Evolutionary conservation across 2,113 vertebrate species (phyloP).

Genomic region (Lophius piscatorius): DNA sequence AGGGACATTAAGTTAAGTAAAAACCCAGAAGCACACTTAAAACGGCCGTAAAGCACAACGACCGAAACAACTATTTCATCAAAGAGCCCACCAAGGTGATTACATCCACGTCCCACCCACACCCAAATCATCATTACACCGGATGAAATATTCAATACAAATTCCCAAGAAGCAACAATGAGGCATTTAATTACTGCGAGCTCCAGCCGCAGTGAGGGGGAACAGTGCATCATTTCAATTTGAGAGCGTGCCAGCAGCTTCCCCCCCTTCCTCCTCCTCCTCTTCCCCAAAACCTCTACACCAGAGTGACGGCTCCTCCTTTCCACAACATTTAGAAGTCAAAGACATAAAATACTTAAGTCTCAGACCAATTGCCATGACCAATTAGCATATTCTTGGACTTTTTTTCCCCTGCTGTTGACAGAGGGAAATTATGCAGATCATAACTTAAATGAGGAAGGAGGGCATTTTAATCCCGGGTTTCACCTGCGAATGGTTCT

Average conservation of each 20-base stretch:
- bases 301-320: constrained; percentile 69
- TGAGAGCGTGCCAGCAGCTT: constrained; percentile 69
- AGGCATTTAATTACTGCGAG: constrained; percentile 82
- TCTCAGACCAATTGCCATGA: constrained; percentile 75
- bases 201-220: constrained; percentile 74
- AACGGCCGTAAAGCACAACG: constrained; percentile 42
- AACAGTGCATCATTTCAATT: constrained; percentile 81
- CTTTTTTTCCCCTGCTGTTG: constrained; percentile 40
- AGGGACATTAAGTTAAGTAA: constrained; percentile 39
- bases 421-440: constrained; percentile 65
- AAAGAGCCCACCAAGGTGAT: constrained; percentile 76
- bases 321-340: constrained; percentile 78
- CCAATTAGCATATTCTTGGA: constrained; percentile 76
- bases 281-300: constrained; percentile 57
- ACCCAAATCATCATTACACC: constrained; percentile 81
- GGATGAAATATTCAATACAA: constrained; percentile 79
- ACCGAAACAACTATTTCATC: constrained; percentile 73
- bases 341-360: constrained; percentile 74
- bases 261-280: constrained; percentile 33
- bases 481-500: constrained; percentile 53
- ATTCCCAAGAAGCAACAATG: constrained; percentile 83
- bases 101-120: constrained; percentile 74
- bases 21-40: constrained; percentile 57
- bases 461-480: constrained; percentile 75
- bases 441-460: constrained; percentile 72